Conservation (phyloP, 2,888 invertebrate species). For the Drosophila robusta region DNA sequence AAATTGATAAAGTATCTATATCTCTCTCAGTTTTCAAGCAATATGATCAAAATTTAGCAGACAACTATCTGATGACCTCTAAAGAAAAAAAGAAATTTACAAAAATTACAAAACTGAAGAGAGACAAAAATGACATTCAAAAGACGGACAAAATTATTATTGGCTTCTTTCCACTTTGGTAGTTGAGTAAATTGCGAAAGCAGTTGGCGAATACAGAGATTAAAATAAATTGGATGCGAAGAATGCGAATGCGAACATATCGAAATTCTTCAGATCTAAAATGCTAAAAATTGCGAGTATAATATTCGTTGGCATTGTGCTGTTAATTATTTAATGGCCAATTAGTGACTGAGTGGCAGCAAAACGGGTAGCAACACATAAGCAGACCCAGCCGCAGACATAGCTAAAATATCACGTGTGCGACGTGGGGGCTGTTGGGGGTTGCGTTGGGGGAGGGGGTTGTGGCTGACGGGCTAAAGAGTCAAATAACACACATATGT, state of each 20-base stretch:
- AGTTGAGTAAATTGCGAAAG: too few species aligned
- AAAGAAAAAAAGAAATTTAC: too few species aligned
- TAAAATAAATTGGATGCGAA: neutral
- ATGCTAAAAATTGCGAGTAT: constrained; percentile 3
- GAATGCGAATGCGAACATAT: neutral
- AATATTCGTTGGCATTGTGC: constrained; percentile 34
- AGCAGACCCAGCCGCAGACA: neutral
- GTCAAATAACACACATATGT: constrained; percentile 13
- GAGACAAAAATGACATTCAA: too few species aligned
- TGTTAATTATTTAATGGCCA: constrained; percentile 67
- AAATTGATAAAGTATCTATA: too few species aligned
- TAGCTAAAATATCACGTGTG: constrained; percentile 43
- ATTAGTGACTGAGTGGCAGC: constrained; percentile 42
- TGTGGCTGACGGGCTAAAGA: constrained; percentile 4
- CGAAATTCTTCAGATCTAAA: constrained; percentile 22
- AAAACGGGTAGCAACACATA: neutral
- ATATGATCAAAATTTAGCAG: too few species aligned
- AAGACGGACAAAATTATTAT: too few species aligned
- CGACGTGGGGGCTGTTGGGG: constrained; percentile 33
- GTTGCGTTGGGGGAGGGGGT: too few species aligned
- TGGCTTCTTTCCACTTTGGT: too few species aligned
- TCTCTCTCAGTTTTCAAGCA: too few species aligned
- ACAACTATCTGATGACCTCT: too few species aligned
- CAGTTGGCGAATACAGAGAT: neutral
- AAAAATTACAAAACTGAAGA: too few species aligned